phyloP scores from a whole-genome alignment of 2,113 vertebrate genomes.

The Microtus oregoni region DNA sequence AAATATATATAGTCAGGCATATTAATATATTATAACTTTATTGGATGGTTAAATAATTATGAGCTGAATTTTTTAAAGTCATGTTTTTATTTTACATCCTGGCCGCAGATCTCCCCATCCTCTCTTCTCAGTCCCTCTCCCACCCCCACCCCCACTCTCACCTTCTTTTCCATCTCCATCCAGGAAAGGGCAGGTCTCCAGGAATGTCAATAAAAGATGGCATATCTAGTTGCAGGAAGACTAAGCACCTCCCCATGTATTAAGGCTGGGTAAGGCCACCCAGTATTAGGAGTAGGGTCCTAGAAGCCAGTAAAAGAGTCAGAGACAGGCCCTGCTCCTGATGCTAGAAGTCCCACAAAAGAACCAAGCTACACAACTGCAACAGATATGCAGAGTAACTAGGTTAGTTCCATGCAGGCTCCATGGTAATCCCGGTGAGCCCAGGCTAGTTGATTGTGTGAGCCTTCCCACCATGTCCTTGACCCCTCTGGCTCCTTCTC shows the following conservation, averaged over 20 bases:
- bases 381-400: neutral
- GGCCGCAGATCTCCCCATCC: too few species aligned
- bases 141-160: too few species aligned
- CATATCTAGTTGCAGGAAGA: too few species aligned
- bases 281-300: too few species aligned
- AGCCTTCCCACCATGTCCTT: neutral
- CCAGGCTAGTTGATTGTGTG: neutral
- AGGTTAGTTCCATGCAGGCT: neutral
- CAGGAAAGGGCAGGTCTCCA: too few species aligned
- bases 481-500: neutral
- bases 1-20: neutral
- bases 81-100: too few species aligned
- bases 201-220: too few species aligned
- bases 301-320: too few species aligned
- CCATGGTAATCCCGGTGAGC: fast-evolving
- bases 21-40: neutral
- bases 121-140: too few species aligned
- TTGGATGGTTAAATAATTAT: neutral
- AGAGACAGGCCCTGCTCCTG: neutral
- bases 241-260: too few species aligned
- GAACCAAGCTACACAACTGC: neutral
- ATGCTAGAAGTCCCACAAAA: neutral
- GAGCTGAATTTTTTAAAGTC: neutral
- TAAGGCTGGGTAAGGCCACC: too few species aligned
- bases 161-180: too few species aligned